These are phyloP conservation scores for Sarcoramphus papa DNA, from an alignment of 2,797 vertebrate species.

Conservation along the genomic window DNA sequence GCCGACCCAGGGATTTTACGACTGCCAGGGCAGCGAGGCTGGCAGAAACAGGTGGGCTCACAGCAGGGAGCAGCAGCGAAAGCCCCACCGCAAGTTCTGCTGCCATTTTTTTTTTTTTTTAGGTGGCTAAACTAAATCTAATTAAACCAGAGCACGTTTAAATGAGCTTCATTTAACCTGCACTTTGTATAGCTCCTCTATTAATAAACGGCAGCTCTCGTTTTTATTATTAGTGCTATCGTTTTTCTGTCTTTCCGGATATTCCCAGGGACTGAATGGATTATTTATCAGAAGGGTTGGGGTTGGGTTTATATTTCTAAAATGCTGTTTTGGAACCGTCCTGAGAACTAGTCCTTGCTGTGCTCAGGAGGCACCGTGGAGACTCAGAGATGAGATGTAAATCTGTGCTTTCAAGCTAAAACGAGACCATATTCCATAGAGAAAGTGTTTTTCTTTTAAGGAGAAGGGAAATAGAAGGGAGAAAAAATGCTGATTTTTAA, in stretches of 20 bases:
- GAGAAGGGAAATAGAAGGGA: neutral
- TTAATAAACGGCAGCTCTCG: neutral
- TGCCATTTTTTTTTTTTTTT: constrained; percentile 30
- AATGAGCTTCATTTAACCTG: constrained; percentile 35
- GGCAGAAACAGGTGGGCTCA: constrained; percentile 58
- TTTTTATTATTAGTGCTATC: neutral
- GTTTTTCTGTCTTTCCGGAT: neutral
- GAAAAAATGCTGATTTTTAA: neutral
- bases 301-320: neutral
- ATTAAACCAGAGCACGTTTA: constrained; percentile 56
- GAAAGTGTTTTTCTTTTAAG: neutral
- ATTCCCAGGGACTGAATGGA: neutral
- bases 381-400: neutral
- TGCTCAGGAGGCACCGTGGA: neutral
- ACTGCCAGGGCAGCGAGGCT: constrained; percentile 3
- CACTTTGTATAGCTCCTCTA: neutral
- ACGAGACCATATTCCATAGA: neutral
- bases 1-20: neutral
- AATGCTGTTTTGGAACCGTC: neutral
- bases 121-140: constrained; percentile 57
- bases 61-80: constrained; percentile 25
- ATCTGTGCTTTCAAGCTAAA: neutral
- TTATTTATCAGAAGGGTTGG: neutral
- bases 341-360: neutral
- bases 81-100: constrained; percentile 41